Evolutionary conservation across 2,797 vertebrate genomes (phyloP).

Genomic region (Taeniopygia guttata): DNA sequence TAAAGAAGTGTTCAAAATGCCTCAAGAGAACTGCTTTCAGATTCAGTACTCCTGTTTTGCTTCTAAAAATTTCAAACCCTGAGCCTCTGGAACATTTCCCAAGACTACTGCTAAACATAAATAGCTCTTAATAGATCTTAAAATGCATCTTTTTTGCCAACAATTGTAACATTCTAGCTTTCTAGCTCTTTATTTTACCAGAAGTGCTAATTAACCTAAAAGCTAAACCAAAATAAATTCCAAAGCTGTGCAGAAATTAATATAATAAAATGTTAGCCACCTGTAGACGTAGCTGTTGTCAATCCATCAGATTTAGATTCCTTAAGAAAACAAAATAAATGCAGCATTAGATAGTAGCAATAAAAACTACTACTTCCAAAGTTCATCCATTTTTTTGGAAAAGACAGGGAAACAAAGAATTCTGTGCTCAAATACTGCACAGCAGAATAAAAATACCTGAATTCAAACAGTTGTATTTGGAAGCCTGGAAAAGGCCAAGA

Average conservation of each 20-base stretch:
- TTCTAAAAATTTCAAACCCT: background rate
- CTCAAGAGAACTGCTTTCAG: background rate
- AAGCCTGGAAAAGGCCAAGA: constrained; percentile 11
- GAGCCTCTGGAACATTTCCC: background rate
- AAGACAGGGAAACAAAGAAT: background rate
- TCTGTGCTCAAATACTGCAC: background rate
- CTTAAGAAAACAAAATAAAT: constrained; percentile 66
- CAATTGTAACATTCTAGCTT: background rate
- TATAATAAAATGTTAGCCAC: constrained; percentile 72
- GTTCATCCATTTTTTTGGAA: background rate
- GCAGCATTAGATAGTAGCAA: constrained; percentile 31
- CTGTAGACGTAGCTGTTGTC: constrained; percentile 80
- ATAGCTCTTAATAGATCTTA: background rate
- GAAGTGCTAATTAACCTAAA: background rate
- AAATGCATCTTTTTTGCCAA: background rate
- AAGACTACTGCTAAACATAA: background rate
- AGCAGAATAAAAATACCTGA: background rate
- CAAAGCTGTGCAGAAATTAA: background rate
- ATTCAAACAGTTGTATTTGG: background rate
- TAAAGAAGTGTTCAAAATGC: background rate
- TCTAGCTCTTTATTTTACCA: background rate
- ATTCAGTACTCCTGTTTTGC: background rate
- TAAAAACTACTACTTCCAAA: background rate
- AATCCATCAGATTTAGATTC: constrained; percentile 83
- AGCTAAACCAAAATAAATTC: background rate